Percentiles rank a stretch among this genome's conserved stretches.
Evolutionary conservation across 1,140 invertebrate species (phyloP).

Genomic region (Sipha flava): DNA sequence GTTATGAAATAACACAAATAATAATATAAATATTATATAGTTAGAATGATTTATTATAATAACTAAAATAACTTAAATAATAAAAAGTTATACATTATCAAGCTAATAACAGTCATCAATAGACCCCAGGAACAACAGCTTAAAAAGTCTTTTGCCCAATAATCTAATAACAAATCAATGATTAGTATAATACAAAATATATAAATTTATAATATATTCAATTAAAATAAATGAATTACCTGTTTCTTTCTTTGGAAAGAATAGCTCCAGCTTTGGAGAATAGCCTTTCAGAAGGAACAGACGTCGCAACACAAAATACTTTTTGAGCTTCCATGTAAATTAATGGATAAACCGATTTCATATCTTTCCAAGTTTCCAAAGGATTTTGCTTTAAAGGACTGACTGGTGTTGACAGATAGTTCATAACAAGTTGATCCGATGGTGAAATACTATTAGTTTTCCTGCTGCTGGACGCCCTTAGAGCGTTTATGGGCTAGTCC

Average conservation of each 20-base stretch:
- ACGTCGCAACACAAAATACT: slow-evolving; percentile 42
- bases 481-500: background rate
- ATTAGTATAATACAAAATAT: background rate
- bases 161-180: background rate
- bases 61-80: no score
- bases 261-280: slow-evolving; percentile 42
- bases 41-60: background rate
- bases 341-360: slow-evolving; percentile 41
- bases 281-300: slow-evolving; percentile 43
- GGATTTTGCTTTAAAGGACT: slow-evolving; percentile 38
- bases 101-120: background rate
- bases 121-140: background rate
- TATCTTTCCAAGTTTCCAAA: slow-evolving; percentile 42
- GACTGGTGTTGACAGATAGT: slow-evolving; percentile 5
- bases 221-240: background rate
- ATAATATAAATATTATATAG: background rate
- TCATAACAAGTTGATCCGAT: background rate
- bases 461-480: background rate
- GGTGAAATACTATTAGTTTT: background rate
- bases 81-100: background rate
- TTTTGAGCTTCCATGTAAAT: slow-evolving; percentile 38
- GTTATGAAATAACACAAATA: no score
- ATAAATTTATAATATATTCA: background rate
- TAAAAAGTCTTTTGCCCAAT: background rate
- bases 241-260: slow-evolving; percentile 27